Base-by-base conservation (phyloP, 2,797 vertebrate genomes). In the Atherinosoma microstoma region DNA sequence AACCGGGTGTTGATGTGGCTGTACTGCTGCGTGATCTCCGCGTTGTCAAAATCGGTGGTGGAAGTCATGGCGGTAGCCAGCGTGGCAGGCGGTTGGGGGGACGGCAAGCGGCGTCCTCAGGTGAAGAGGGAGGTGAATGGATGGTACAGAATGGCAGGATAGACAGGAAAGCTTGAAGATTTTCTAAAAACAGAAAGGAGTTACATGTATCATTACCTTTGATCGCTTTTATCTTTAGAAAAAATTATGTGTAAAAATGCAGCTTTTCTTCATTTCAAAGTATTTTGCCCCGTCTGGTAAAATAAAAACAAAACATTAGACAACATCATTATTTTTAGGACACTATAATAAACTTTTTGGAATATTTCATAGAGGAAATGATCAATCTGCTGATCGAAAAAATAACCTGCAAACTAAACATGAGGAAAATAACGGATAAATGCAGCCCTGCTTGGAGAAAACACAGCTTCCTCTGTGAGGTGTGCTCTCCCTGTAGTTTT, bases 11-110 rank as follows among this genome's bases (percentile, higher is more conserved):
- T 98, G 94, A 96, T 91, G 85, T 91, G 96, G 90, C 96, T 96
- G 94, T 98, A 99, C 63, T 97, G 97, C 92, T 97, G 96, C 83
- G 97, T 96, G 93, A 97, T 97, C 93, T 98, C 97, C 92, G 91
- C 94, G 54, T 96, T 97, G 94, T 99, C 98, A 85, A 97, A 98
- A 93, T 99, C 97, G 0, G 96, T 97, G 78, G 96, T 96, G 92
- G 94, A 93, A 57, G 94, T 94, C 95, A 95, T 94, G 78, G 90
- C 79, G 86, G 86, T 32, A n/a, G 92, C 85, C 86, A 84, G 77
- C 24, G 75, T 76, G 80, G 75, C 69, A 0, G 45, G 75, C 5
- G 8, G 76, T 60, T 0, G 54, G 12, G 70, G 82, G 78, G 82
- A 72, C 74, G 81, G 71, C 78, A 22, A 72, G 10, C 2, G 56